These are phyloP conservation scores for Myotis myotis DNA, from an alignment of 2,797 vertebrate species.

Conservation along the genomic window DNA sequence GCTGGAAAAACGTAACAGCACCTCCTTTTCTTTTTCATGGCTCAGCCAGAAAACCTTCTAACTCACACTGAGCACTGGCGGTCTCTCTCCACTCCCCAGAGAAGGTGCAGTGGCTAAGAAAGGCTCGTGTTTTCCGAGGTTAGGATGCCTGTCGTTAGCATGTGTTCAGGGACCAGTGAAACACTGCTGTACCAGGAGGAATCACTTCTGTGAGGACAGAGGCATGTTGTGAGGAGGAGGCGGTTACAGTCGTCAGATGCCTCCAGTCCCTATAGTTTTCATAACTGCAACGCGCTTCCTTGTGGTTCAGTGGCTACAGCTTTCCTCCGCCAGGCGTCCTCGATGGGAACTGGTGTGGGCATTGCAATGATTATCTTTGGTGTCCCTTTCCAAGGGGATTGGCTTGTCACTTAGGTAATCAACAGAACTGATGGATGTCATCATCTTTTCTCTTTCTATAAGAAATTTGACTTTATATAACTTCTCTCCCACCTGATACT, in stretches of 20 bases:
- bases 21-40: not conserved
- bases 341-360: not conserved
- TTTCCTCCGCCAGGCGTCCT: not conserved
- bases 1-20: not conserved
- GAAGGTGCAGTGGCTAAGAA: not conserved
- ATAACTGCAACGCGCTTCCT: not conserved
- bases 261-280: not conserved
- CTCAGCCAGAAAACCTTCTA: not conserved
- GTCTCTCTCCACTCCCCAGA: not conserved
- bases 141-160: not conserved
- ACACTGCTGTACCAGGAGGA: not conserved
- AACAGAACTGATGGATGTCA: not conserved
- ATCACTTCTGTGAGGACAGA: conserved; percentile 15
- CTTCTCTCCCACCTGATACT: not conserved
- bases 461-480: not conserved
- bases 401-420: not conserved
- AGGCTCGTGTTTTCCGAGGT: not conserved
- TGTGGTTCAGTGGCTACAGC: not conserved
- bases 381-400: not conserved
- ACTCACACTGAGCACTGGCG: not conserved
- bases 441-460: not conserved
- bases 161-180: not conserved
- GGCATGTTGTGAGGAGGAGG: not conserved
- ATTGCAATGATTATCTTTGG: not conserved
- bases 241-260: not conserved